A percentile compares a stretch with the other conserved stretches of the same genome.
Conservation (phyloP, 2,888 invertebrate species). For the Biston stratarius region DNA sequence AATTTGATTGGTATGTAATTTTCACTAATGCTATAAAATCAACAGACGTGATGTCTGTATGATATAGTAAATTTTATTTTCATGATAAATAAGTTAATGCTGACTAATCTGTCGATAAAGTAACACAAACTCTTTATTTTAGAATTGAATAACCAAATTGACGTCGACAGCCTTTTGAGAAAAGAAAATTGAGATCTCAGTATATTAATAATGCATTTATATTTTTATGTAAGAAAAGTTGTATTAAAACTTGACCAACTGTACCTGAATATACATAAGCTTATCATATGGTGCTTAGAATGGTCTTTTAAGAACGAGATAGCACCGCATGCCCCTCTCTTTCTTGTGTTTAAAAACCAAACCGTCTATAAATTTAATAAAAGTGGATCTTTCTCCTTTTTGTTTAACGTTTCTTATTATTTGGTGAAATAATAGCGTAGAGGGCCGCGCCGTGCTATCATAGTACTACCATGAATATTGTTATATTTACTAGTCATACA, state of each 20-base stretch:
- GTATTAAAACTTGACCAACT: neutral
- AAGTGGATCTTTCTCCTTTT: neutral
- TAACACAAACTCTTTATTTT: neutral
- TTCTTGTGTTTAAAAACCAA: neutral
- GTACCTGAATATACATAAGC: constrained; percentile 1
- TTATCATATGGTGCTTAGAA: neutral
- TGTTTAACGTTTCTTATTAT: neutral
- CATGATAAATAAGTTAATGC: neutral
- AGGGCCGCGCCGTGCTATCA: neutral
- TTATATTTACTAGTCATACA: constrained; percentile 6
- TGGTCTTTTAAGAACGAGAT: neutral
- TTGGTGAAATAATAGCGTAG: neutral
- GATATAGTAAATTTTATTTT: neutral
- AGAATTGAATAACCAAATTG: neutral
- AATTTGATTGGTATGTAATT: neutral
- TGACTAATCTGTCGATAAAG: neutral
- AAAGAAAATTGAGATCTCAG: neutral
- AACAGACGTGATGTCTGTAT: neutral
- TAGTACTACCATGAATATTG: neutral
- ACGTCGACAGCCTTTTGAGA: neutral
- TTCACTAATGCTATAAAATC: too few relatives aligned
- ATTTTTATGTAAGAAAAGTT: neutral
- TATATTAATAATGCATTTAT: neutral
- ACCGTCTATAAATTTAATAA: neutral
- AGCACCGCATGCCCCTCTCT: neutral